These are phyloP conservation scores for Poeciliopsis turneri DNA, from an alignment of 2,797 vertebrate species.

Conservation along the genomic window DNA sequence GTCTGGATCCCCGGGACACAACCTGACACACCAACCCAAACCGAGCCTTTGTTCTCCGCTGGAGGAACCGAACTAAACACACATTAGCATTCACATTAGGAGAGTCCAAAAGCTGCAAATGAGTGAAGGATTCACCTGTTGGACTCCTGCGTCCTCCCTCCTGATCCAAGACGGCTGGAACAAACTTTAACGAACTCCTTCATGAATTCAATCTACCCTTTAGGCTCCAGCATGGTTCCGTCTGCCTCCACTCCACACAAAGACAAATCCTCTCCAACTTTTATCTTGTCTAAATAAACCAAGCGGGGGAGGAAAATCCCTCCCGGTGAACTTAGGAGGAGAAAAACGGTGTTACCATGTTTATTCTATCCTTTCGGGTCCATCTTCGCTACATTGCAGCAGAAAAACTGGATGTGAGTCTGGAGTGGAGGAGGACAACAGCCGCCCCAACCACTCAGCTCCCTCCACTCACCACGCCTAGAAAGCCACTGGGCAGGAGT, in stretches of 20 bases:
- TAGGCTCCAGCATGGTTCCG: constrained; percentile 52
- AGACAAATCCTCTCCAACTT: not conserved
- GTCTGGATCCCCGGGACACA: constrained; percentile 18
- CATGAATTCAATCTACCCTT: constrained; percentile 21
- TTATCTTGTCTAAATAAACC: not conserved
- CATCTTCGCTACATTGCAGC: constrained; percentile 25
- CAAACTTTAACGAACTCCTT: constrained; percentile 34
- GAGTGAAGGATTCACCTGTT: constrained; percentile 52
- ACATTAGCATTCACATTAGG: not conserved
- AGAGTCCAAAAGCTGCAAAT: not conserved
- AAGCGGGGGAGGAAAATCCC: not conserved
- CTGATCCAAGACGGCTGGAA: constrained; percentile 15
- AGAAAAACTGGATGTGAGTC: not conserved
- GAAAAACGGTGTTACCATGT: not conserved
- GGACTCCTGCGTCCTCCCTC: constrained; percentile 35
- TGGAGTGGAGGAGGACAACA: not conserved
- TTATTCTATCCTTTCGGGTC: constrained; percentile 28
- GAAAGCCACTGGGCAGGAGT: constrained; percentile 6
- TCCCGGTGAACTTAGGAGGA: not conserved
- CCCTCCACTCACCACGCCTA: constrained; percentile 41
- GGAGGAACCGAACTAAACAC: too few relatives aligned
- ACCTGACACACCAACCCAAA: not conserved
- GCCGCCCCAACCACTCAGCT: not conserved
- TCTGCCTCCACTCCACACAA: not conserved
- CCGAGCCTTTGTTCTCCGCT: not conserved